Base-by-base conservation (phyloP, 2,797 vertebrate genomes). In the Kryptopterus vitreolus region DNA sequence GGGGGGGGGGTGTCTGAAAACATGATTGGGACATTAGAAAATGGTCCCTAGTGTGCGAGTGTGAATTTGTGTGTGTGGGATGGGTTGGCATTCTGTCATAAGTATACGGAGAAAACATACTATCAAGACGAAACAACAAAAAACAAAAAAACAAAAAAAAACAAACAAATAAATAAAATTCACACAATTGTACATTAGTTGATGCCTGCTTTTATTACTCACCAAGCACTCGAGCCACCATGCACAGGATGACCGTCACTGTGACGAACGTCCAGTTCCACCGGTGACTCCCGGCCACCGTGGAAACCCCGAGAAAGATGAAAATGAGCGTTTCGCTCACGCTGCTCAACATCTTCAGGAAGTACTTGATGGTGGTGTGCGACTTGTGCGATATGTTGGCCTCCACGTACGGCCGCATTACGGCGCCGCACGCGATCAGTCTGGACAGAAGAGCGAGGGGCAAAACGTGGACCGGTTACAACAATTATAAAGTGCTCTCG, bases 311-410 rank as follows among this genome's bases (percentile, higher is more conserved):
- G 3, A 99, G 93, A 87, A 99, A 99, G 89, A 99, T 98, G 89
- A 99, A 99, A 91, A 99, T 99, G 29, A 99, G 94, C 0, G 98
- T 99, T 89, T 99, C 98, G 0, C 98, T 99, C 87, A 99, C 96
- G 0, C 97, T 99, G 94, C 98, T 99, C 97, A 94, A 98, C 98
- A 99, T 99, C 92, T 99, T 99, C 81, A 99, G 91, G 90, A 99
- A 99, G 84, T 99, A 99, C 78, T 99, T 99, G 92, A 98, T 97
- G 89, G 98, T 99, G 70, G 97, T 99, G 91, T 99, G 96, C 43
- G 98, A 99, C 87, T 99, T 99, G 90, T 99, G 98, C 66, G 98
- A 99, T 88, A 99, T 99, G 89, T 99, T 99, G 84, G 98, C 97
- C 86, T 99, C 98, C 90, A 99, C 96, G 0, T 99, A 99, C 1